phyloP scores from a whole-genome alignment of 2,797 vertebrate genomes.

The Leptatherina wallacei region DNA sequence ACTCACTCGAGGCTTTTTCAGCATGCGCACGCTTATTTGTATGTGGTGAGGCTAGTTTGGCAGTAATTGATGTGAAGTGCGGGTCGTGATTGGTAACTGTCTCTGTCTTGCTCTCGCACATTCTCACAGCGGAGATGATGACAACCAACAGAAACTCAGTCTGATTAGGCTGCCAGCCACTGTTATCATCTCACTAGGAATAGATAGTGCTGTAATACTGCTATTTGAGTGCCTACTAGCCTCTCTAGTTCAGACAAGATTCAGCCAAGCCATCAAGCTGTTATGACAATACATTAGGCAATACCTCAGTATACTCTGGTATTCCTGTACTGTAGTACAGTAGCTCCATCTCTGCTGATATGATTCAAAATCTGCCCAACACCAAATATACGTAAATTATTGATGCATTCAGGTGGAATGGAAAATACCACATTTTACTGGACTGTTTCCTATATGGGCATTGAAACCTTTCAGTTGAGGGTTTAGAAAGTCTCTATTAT shows the following conservation, averaged over 20 bases:
- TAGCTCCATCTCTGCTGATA: not conserved
- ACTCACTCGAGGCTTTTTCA: conserved; percentile 2
- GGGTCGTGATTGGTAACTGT: conserved; percentile 41
- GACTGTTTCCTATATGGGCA: not conserved
- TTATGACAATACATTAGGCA: not conserved
- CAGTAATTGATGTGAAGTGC: conserved; percentile 22
- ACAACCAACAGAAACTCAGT: conserved; percentile 45
- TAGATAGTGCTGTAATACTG: conserved; percentile 32
- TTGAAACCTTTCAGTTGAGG: conserved; percentile 24
- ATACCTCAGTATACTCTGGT: not conserved
- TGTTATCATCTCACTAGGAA: conserved; percentile 48
- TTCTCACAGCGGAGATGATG: conserved; percentile 34
- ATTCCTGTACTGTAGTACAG: not conserved
- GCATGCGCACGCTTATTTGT: conserved; percentile 1
- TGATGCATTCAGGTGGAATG: conserved; percentile 1
- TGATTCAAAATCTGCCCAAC: not conserved
- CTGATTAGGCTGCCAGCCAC: conserved; percentile 36
- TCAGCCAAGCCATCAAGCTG: not conserved
- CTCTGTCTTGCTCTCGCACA: conserved; percentile 21
- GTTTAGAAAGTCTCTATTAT: conserved; percentile 9
- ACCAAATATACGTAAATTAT: conserved; percentile 1
- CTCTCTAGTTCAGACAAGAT: conserved; percentile 4
- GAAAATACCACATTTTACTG: not conserved
- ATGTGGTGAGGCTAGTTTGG: conserved; percentile 15
- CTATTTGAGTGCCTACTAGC: conserved; percentile 31